Evolutionary conservation across 2,888 invertebrate species (phyloP).

Genomic region (Lucinisca nassula): DNA sequence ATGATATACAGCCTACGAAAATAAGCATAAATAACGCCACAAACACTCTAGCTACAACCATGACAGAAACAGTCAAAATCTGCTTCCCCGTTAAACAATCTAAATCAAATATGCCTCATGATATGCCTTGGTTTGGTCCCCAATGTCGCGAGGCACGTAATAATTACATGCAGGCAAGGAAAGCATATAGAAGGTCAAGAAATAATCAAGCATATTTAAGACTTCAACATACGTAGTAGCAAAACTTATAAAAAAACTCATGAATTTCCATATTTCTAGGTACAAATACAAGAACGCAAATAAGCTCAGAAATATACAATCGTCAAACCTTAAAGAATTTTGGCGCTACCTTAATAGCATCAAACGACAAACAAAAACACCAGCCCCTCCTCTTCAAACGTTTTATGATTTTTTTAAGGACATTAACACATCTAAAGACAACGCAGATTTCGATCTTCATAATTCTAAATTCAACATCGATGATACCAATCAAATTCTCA

Average conservation of each 20-base stretch:
- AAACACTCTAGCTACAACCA: too few species aligned
- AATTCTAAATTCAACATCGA: not conserved
- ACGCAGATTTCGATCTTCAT: not conserved
- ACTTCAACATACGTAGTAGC: not conserved
- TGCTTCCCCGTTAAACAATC: too few species aligned
- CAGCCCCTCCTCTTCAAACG: not conserved
- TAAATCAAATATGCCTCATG: too few species aligned
- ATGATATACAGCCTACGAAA: too few species aligned
- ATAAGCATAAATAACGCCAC: too few species aligned
- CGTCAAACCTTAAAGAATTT: not conserved
- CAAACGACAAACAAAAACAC: not conserved
- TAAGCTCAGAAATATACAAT: not conserved
- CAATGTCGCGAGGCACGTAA: not conserved
- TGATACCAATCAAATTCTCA: conserved; percentile 4
- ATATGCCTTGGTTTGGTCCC: not conserved
- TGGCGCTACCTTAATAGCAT: not conserved
- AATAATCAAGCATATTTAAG: too few species aligned
- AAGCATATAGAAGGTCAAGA: not conserved
- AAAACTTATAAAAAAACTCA: conserved; percentile 3
- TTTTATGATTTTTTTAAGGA: not conserved
- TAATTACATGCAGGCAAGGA: not conserved
- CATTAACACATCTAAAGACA: not conserved
- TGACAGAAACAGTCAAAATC: too few species aligned
- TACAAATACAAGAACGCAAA: not conserved
- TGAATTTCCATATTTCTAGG: not conserved